Percentiles rank a stretch among this genome's conserved stretches.
phyloP scores from a whole-genome alignment of 2,888 invertebrate genomes.

The Torymus texanus region DNA sequence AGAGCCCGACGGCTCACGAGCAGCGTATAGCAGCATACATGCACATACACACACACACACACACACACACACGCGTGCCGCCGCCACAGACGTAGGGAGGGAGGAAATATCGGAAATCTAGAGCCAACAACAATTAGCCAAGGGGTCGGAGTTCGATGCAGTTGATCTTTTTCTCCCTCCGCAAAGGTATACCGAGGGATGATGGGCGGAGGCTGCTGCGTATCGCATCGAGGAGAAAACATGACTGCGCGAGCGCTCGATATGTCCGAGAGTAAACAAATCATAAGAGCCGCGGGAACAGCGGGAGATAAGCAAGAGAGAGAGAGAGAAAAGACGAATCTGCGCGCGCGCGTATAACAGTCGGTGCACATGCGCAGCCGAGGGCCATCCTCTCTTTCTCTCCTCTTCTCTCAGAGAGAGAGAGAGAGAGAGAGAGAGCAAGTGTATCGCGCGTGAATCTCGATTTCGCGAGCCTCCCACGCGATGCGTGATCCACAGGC shows the following conservation, averaged over 20 bases:
- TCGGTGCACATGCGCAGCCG: conserved; percentile 55
- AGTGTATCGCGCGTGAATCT: conserved; percentile 62
- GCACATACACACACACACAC: not conserved
- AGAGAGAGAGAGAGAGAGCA: too few relatives aligned
- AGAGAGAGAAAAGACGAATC: conserved; percentile 33
- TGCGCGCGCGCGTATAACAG: conserved; percentile 12
- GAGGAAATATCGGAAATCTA: conserved; percentile 70
- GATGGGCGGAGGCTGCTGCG: conserved; percentile 60
- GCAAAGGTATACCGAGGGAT: conserved; percentile 63
- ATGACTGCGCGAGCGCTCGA: conserved; percentile 46
- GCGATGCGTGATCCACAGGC: conserved; percentile 61
- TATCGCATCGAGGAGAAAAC: not conserved
- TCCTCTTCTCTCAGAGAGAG: too few relatives aligned
- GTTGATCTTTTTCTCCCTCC: conserved; percentile 55
- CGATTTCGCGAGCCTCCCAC: conserved; percentile 62
- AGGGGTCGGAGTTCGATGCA: conserved; percentile 72
- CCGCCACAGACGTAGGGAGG: not conserved
- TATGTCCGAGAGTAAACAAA: conserved; percentile 70
- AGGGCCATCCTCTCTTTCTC: conserved; percentile 55
- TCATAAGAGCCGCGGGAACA: conserved; percentile 62
- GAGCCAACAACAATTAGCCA: conserved; percentile 75
- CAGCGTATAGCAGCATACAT: not conserved
- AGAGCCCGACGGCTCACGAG: conserved; percentile 6
- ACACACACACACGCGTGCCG: not conserved
- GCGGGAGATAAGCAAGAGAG: not conserved